Percentiles rank a stretch among this genome's conserved stretches.
These are phyloP conservation scores for Himalopsyche kuldschensis DNA, from an alignment of 2,888 invertebrate genomes.

Conservation along the genomic window DNA sequence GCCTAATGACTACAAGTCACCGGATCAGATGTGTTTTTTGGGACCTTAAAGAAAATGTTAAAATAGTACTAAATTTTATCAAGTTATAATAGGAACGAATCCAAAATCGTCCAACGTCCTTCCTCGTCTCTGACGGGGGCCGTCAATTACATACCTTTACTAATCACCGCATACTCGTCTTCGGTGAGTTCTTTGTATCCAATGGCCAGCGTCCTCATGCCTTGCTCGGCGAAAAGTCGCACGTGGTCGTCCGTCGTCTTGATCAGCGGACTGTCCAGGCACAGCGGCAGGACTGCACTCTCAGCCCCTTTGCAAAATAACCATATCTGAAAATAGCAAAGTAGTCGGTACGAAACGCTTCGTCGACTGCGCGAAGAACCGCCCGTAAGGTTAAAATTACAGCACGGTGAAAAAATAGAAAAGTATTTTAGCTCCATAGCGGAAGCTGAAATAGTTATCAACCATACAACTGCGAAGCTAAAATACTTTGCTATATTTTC, in stretches of 20 bases:
- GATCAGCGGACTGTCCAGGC: conserved; percentile 51
- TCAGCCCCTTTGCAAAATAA: conserved; percentile 84
- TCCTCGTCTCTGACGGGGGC: not conserved
- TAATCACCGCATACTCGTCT: conserved; percentile 68
- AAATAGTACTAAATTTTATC: no score
- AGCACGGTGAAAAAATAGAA: no score
- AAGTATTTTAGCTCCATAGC: no score
- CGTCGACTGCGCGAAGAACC: conserved; percentile 6
- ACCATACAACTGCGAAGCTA: no score
- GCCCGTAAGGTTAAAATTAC: not conserved
- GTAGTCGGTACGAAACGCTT: not conserved
- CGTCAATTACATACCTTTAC: conserved; percentile 47
- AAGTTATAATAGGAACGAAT: no score
- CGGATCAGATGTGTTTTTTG: no score
- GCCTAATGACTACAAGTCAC: no score
- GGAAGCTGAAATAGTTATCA: no score
- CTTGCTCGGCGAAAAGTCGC: conserved; percentile 63
- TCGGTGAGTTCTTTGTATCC: conserved; percentile 68
- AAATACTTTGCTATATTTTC: no score
- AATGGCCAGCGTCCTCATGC: conserved; percentile 81
- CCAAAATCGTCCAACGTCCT: no score
- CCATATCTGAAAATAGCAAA: conserved; percentile 56
- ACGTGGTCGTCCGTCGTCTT: conserved; percentile 59
- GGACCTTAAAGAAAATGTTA: no score
- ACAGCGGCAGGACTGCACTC: conserved; percentile 72